Evolutionary conservation across 2,113 vertebrate genomes (phyloP), one percentile per base, ranked within the genome.

Genomic region (Ornithorhynchus anatinus): DNA sequence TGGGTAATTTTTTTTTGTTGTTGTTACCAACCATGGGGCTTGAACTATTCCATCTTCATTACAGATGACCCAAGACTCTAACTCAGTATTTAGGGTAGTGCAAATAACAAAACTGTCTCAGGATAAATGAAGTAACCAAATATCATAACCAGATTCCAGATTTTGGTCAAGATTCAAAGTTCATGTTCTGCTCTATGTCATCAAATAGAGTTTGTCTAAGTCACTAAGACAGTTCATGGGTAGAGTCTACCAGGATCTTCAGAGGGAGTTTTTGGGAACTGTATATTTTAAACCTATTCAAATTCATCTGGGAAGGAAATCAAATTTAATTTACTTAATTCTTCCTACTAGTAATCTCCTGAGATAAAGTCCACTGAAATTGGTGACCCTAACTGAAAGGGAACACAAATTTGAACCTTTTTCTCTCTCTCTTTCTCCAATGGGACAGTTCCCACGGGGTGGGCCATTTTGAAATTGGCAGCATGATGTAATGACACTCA

Each of bases 271-370:
- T 81, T 52, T 64, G 42, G 33, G 25, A 57, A 53, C 57, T 72
- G 48, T 25, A 39, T 68, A 67, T 42, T 59, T n/a, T 74, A 81
- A 84, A 77, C 83, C 75, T 87, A 81, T 81, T n/a, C 67, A 77
- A 59, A 59, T 56, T 63, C 56, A 43, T 79, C 68, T 58, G 14
- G 0, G 54, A 67, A 60, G 58, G 57, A 33, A 37, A 42, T 29
- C 57, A 68, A n/a, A n/a, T n/a, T 85, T 50, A 81, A 85, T 84
- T 85, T 75, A 84, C 29, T 60, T 72, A 51, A 77, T 77, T 84
- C 81, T 79, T 79, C 60, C 72, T 77, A 77, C 67, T 52, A 84
- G 52, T 77, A 69, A 81, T 85, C 77, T 79, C 72, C 67, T 77
- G 80, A 84, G 81, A 72, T 70, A 48, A 61, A 68, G 79, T 63